Evolutionary conservation across 2,797 vertebrate species (phyloP), one percentile per base, ranked within the genome.

Genomic region (Rhincodon typus): DNA sequence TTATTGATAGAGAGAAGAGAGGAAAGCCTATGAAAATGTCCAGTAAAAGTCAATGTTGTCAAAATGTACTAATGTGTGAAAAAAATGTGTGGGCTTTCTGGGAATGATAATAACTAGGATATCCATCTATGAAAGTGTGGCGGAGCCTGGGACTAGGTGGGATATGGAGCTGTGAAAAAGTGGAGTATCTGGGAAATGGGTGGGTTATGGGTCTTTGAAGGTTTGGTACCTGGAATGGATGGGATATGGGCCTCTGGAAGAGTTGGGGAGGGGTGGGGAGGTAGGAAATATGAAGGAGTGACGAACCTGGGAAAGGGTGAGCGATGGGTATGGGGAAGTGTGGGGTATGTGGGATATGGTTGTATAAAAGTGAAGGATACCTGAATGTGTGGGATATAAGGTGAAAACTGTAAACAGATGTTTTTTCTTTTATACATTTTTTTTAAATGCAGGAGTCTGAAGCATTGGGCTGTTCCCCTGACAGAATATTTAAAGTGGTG

Each of bases 401-500:
- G 6, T n/a, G 42, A 66, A 79, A 62, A 46, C 21, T 34, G 57
- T 91, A 66, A 91, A 23, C 46, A 79, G 70, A 38, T 2, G 13
- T 12, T 1, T 15, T 96, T 95, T 96, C 57, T 70, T 96, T 95
- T 95, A 5, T 0, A 38, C 95, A 72, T 69, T 96, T 96, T 95
- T 62, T 62, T 62, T 13, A 62, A 57, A 93, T 97, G 62, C 96
- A 96, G 96, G 93, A 82, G 82, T 30, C 95, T 94, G 97, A 96
- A 94, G 21, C 96, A 94, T 57, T 27, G 84, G 88, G 46, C 79
- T 96, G 21, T n/a, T 96, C 96, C 93, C 97, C 96, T 42, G 97
- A 98, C 66, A 97, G 96, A 96, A 96, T 98, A 96, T 99, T 98
- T 97, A 98, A 98, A 96, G 97, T 98, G 97, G 98, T 98, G 23